Evolutionary conservation across 2,113 vertebrate genomes (phyloP).

Genomic region (Romanogobio albipinnatus): DNA sequence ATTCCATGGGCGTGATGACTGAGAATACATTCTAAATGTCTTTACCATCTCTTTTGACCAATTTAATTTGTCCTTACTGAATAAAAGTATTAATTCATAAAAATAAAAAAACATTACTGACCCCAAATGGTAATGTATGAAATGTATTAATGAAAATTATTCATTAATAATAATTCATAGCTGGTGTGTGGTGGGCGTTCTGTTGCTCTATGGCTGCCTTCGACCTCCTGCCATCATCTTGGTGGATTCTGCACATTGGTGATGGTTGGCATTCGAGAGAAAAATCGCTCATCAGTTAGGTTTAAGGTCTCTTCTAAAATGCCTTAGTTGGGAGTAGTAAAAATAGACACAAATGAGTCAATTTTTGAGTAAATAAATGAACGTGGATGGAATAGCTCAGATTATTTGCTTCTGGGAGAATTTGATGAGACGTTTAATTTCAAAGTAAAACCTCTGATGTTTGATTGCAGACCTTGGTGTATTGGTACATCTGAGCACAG

Average conservation of each 20-base stretch:
- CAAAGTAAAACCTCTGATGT: background rate
- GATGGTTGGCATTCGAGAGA: background rate
- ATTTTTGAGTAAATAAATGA: background rate
- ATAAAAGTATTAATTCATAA: background rate
- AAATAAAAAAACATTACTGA: too few species aligned
- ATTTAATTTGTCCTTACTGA: background rate
- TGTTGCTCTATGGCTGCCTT: too few species aligned
- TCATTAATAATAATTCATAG: too few species aligned
- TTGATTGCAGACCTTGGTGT: constrained; percentile 13
- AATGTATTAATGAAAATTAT: too few species aligned
- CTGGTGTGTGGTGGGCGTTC: too few species aligned
- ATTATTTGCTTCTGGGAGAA: background rate
- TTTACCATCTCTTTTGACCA: background rate
- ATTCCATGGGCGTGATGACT: too few species aligned
- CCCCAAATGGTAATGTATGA: too few species aligned
- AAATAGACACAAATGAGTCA: background rate
- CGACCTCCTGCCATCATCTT: too few species aligned
- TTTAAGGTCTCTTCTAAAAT: background rate
- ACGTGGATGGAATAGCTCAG: background rate
- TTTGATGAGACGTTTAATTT: background rate
- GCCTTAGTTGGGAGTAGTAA: background rate
- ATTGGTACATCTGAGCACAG: background rate
- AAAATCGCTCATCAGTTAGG: background rate
- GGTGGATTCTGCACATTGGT: too few species aligned
- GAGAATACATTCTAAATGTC: background rate